Evolutionary conservation across 2,888 invertebrate genomes (phyloP).

Genomic region (Lepidochitona cinerea): DNA sequence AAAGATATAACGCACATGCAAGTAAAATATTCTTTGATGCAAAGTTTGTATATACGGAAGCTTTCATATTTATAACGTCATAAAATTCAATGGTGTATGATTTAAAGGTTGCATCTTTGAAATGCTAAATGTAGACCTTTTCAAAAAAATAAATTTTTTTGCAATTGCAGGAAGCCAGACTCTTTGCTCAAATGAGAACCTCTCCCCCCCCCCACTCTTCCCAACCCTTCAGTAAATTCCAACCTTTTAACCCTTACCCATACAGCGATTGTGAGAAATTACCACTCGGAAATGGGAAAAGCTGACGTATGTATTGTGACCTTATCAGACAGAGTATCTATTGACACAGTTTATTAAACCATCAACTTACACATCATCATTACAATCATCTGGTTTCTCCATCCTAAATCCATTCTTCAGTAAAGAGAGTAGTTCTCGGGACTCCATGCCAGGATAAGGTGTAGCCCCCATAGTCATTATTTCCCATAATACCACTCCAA

Average conservation of each 20-base stretch:
- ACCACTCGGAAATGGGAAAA: no score
- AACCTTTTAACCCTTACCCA: no score
- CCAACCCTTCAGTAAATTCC: no score
- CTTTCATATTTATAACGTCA: background rate
- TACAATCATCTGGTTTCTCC: conserved; percentile 84
- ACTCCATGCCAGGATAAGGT: conserved; percentile 84
- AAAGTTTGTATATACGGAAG: background rate
- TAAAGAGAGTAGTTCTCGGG: conserved; percentile 78
- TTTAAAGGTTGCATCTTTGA: no score
- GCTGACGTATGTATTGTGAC: no score
- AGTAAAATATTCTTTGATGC: background rate
- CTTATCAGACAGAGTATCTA: no score
- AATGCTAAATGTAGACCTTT: no score
- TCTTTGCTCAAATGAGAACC: no score
- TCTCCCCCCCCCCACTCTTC: no score
- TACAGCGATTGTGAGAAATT: no score
- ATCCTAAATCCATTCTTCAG: conserved; percentile 85
- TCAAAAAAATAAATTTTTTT: no score
- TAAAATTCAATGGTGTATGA: background rate
- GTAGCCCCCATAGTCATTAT: conserved; percentile 86
- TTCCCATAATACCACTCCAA: conserved; percentile 89
- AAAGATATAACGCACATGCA: background rate
- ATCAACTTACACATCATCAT: conserved; percentile 78
- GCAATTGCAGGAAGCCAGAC: no score
- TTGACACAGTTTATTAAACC: background rate